phyloP scores from a whole-genome alignment of 2,888 invertebrate genomes.

The Agrochola macilenta region DNA sequence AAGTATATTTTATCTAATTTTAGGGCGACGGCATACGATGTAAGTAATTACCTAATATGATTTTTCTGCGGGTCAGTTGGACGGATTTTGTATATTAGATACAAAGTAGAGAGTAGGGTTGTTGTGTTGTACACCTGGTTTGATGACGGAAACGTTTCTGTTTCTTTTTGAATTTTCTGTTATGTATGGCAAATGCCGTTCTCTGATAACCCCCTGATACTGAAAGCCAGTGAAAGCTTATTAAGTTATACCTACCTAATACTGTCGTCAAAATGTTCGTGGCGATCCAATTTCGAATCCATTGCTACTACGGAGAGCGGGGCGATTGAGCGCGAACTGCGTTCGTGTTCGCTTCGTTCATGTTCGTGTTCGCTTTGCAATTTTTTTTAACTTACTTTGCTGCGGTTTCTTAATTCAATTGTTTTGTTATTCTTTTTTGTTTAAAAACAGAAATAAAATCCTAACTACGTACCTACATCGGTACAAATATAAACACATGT shows the following conservation, averaged over 20 bases:
- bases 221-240: background rate
- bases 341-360: too few species aligned
- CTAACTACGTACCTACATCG: background rate
- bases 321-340: too few species aligned
- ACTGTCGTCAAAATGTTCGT: too few species aligned
- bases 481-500: slow-evolving; percentile 25
- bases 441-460: background rate
- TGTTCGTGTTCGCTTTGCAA: too few species aligned
- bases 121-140: background rate
- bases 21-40: background rate
- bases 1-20: too few species aligned
- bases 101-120: too few species aligned
- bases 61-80: background rate
- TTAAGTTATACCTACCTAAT: background rate
- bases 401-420: background rate
- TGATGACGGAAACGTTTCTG: background rate
- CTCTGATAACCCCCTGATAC: background rate
- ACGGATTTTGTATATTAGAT: background rate
- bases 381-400: too few species aligned
- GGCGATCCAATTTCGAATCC: too few species aligned
- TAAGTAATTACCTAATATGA: background rate
- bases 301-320: too few species aligned
- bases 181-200: background rate
- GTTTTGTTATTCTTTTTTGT: background rate
- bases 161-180: background rate